Base-by-base conservation (phyloP, 1,140 invertebrate species). In the Elymnias hypermnestra region DNA sequence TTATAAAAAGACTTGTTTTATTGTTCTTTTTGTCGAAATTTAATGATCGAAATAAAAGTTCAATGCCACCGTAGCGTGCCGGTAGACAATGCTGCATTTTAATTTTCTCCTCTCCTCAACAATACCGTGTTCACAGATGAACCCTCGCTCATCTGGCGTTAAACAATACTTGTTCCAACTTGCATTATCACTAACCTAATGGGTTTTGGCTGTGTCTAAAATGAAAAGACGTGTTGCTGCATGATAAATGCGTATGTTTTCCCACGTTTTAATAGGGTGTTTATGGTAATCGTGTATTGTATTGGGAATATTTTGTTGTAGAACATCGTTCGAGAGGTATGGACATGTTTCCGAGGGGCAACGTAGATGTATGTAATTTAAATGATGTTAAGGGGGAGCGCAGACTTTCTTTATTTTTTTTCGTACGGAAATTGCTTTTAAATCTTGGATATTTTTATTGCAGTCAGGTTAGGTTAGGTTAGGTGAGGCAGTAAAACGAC, bases 101-200 rank as follows among this genome's bases (percentile, higher is more conserved):
- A 79, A 83, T 83, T 83, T 83, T 63, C 62, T 62, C 60, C 46
- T 29, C 26, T 29, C 26, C 3, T 54, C 53, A 66, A 79, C 78
- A 79, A 83, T 79, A 63, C 73, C 28, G 55, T 53, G 72, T 70
- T 58, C 48, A 62, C 67, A 71, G 78, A 79, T 73, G 75, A 82
- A 67, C 75, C 66, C 72, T 68, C 72, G 65, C 55, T 62, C 71
- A 57, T 69, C 63, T 64, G 65, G 26, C 69, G 70, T 63, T 70
- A 73, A 76, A 79, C 73, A 79, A 79, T 79, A 79, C 76, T 69
- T 79, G 72, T 57, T 64, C 72, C 71, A 82, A 70, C 71, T 75
- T 78, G 77, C 77, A 82, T 72, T 75, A 82, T 82, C 74, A 75
- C 72, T 52, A 43, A 65, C 61, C 72, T 82, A 82, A 79, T 82